A percentile compares a stretch with the other conserved stretches of the same genome.
These are phyloP conservation scores for Pholis gunnellus DNA, from an alignment of 2,113 vertebrate species.

Conservation along the genomic window DNA sequence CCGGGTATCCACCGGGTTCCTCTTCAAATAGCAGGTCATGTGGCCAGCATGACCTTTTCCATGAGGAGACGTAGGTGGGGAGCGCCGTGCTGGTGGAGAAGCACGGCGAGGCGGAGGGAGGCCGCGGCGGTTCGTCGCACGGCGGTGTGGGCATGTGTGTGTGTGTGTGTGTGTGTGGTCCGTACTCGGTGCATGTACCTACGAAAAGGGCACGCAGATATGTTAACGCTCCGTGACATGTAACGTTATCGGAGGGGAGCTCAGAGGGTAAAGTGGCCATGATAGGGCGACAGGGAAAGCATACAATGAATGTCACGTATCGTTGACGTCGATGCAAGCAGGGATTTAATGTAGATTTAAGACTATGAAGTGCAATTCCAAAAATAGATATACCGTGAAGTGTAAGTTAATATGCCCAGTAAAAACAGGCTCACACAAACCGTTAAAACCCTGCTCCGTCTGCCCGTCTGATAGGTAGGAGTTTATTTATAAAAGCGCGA, in stretches of 20 bases:
- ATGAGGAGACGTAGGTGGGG: slow-evolving; percentile 62
- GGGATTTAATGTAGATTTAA: slow-evolving; percentile 8
- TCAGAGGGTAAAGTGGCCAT: slow-evolving; percentile 50
- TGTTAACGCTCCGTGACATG: slow-evolving; percentile 78
- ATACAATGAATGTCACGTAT: slow-evolving; percentile 5
- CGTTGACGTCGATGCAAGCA: background rate
- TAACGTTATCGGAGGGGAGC: slow-evolving; percentile 64
- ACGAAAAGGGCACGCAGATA: slow-evolving; percentile 81
- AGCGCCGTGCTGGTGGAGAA: slow-evolving; percentile 46
- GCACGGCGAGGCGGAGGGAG: slow-evolving; percentile 50
- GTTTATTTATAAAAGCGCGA: slow-evolving; percentile 86
- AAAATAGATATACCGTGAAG: background rate
- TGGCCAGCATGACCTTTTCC: slow-evolving; percentile 79
- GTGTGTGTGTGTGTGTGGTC: slow-evolving; percentile 42
- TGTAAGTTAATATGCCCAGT: background rate
- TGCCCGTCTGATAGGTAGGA: slow-evolving; percentile 65
- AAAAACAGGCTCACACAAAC: slow-evolving; percentile 28
- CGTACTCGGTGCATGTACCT: slow-evolving; percentile 55
- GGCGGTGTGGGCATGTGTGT: slow-evolving; percentile 5
- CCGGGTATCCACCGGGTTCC: slow-evolving; percentile 64
- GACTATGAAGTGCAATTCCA: background rate
- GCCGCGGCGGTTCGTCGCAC: slow-evolving; percentile 24
- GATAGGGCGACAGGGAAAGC: slow-evolving; percentile 36
- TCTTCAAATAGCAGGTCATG: slow-evolving; percentile 75
- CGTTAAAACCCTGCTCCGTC: slow-evolving; percentile 33